phyloP scores from a whole-genome alignment of 2,113 vertebrate genomes.

The Misgurnus mizolepis region DNA sequence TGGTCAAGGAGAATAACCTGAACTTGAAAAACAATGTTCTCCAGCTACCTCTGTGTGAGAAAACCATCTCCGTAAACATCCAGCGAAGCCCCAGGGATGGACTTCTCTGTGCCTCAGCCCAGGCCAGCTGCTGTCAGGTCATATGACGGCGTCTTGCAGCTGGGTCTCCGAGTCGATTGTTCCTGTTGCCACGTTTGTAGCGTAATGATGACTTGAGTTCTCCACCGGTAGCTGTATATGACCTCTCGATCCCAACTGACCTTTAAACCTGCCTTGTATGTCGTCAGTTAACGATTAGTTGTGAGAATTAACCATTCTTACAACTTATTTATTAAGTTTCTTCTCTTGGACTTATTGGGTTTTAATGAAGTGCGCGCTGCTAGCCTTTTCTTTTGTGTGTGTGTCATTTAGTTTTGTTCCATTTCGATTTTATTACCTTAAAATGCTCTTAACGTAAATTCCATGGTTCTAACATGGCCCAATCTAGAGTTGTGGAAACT shows the following conservation, averaged over 20 bases:
- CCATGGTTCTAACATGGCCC: constrained; percentile 36
- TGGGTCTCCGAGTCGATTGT: constrained; percentile 38
- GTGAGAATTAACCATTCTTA: constrained; percentile 50
- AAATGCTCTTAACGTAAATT: constrained; percentile 47
- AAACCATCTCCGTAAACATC: constrained; percentile 98
- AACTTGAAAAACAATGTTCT: constrained; percentile 89
- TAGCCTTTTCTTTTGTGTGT: constrained; percentile 58
- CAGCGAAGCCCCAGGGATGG: constrained; percentile 89
- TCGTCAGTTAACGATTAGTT: constrained; percentile 49
- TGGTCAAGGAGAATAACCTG: constrained; percentile 81
- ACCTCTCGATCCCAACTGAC: constrained; percentile 53
- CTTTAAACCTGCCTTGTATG: constrained; percentile 52
- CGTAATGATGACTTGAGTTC: constrained; percentile 60
- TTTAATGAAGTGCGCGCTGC: constrained; percentile 85
- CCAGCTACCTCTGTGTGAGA: constrained; percentile 99
- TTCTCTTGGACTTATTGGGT: constrained; percentile 71
- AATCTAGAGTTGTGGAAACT: constrained; percentile 33
- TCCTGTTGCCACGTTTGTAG: constrained; percentile 55
- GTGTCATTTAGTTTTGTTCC: constrained; percentile 15
- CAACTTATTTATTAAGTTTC: constrained; percentile 73
- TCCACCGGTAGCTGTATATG: constrained; percentile 68
- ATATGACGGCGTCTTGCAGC: constrained; percentile 75
- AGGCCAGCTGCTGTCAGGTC: constrained; percentile 94
- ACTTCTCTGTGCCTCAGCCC: constrained; percentile 86
- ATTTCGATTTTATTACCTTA: constrained; percentile 33